Evolutionary conservation across 2,113 vertebrate genomes (phyloP).

Genomic region (Gobius niger): DNA sequence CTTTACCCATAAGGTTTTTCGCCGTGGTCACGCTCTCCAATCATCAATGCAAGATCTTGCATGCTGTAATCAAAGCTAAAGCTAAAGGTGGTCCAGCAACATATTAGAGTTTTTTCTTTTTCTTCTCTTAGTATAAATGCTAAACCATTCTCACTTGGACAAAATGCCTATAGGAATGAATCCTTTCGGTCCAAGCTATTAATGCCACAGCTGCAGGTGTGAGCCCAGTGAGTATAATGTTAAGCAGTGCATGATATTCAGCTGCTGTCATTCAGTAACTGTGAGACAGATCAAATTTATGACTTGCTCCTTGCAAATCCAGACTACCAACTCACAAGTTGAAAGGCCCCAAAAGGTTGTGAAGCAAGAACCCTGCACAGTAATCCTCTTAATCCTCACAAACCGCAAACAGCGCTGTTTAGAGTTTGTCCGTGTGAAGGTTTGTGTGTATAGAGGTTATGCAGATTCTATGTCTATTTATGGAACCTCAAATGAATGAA

Average conservation of each 20-base stretch:
- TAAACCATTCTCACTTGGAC: too few relatives aligned
- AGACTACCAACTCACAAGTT: slow-evolving; percentile 14
- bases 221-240: neutral
- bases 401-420: slow-evolving; percentile 34
- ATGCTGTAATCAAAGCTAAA: too few relatives aligned
- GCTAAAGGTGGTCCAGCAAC: too few relatives aligned
- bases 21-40: too few relatives aligned
- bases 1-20: too few relatives aligned
- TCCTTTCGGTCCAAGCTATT: neutral
- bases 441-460: too few relatives aligned
- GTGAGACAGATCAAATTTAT: slow-evolving; percentile 3
- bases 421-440: slow-evolving; percentile 4
- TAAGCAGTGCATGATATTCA: slow-evolving; percentile 10
- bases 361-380: slow-evolving; percentile 64
- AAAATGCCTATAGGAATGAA: too few relatives aligned
- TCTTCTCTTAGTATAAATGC: too few relatives aligned
- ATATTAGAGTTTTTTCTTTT: too few relatives aligned
- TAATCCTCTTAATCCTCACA: slow-evolving; percentile 37
- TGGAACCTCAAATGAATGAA: too few relatives aligned
- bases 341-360: slow-evolving; percentile 16
- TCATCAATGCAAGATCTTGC: too few relatives aligned
- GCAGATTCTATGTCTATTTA: too few relatives aligned
- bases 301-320: slow-evolving; percentile 13
- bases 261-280: slow-evolving; percentile 1
- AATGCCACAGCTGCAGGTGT: neutral